Percentiles rank a stretch among this genome's conserved stretches.
These are phyloP conservation scores for Notospermus geniculatus DNA, from an alignment of 1,140 invertebrate species.

Conservation along the genomic window DNA sequence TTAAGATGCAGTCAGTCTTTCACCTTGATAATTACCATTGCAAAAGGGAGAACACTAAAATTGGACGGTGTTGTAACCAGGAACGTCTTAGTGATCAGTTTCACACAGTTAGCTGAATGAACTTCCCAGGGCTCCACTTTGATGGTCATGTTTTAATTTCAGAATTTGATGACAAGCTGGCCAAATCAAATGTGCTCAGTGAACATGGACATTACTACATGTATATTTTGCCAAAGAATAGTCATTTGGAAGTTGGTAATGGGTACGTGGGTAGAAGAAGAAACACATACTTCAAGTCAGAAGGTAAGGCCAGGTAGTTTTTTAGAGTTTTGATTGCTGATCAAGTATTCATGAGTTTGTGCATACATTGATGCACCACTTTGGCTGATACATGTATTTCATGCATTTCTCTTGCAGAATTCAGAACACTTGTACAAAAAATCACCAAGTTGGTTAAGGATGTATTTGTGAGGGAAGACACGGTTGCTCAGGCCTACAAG, in stretches of 20 bases:
- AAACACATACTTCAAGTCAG: neutral
- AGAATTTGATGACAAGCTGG: neutral
- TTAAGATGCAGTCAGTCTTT: too few species aligned
- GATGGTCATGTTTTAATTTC: too few species aligned
- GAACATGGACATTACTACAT: slow-evolving; percentile 1
- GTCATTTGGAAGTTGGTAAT: neutral
- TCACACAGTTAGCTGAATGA: too few species aligned
- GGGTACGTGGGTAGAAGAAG: neutral
- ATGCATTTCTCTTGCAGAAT: slow-evolving; percentile 14
- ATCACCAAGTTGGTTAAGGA: slow-evolving; percentile 21
- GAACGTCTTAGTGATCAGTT: too few species aligned
- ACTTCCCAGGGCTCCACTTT: too few species aligned
- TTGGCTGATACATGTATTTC: too few species aligned
- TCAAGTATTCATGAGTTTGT: too few species aligned
- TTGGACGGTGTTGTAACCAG: neutral
- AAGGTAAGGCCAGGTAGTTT: too few species aligned
- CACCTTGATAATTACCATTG: too few species aligned
- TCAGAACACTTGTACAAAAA: neutral
- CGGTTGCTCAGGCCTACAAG: slow-evolving; percentile 28
- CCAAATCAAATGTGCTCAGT: neutral
- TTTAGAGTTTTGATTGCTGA: too few species aligned
- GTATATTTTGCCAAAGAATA: neutral
- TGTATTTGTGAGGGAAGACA: slow-evolving; percentile 27
- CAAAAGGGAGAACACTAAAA: too few species aligned
- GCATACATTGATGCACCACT: too few species aligned